Conservation (phyloP, 2,888 invertebrate genomes). For the Caenorhabditis sinica region DNA sequence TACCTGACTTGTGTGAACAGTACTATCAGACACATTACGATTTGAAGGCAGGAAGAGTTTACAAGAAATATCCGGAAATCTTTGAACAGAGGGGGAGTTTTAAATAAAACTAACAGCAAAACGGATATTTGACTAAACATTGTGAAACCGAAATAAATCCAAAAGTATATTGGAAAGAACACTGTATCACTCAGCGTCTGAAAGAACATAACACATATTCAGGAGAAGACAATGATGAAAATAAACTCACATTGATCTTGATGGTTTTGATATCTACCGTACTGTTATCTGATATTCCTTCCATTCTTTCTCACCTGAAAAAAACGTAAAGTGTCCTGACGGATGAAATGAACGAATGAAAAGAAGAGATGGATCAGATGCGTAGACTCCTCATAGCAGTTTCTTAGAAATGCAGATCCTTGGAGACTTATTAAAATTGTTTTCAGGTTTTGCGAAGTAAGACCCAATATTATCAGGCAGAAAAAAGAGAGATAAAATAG, state of each 20-base stretch:
- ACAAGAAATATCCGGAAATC: slow-evolving; percentile 43
- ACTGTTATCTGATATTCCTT: not conserved
- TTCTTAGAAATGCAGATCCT: not conserved
- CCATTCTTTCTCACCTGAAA: not conserved
- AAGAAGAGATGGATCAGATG: not conserved
- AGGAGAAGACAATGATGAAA: not conserved
- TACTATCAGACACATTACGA: slow-evolving; percentile 27
- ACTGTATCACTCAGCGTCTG: slow-evolving; percentile 27
- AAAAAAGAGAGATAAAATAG: not conserved
- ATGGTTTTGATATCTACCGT: not conserved
- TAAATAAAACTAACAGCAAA: slow-evolving; percentile 31
- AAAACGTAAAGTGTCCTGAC: not conserved
- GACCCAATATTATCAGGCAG: not conserved
- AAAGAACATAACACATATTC: not conserved
- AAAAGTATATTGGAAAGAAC: slow-evolving; percentile 39
- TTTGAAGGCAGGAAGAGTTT: slow-evolving; percentile 41
- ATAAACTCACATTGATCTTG: slow-evolving; percentile 11
- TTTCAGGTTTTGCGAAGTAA: not conserved
- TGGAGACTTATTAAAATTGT: slow-evolving; percentile 10
- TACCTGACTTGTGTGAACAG: slow-evolving; percentile 54
- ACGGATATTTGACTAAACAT: slow-evolving; percentile 48
- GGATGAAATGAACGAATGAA: slow-evolving; percentile 4
- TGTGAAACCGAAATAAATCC: slow-evolving; percentile 24
- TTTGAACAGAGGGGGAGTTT: slow-evolving; percentile 36
- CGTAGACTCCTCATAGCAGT: not conserved